Base-by-base conservation (phyloP, 2,888 invertebrate species). In the Merodon equestris region DNA sequence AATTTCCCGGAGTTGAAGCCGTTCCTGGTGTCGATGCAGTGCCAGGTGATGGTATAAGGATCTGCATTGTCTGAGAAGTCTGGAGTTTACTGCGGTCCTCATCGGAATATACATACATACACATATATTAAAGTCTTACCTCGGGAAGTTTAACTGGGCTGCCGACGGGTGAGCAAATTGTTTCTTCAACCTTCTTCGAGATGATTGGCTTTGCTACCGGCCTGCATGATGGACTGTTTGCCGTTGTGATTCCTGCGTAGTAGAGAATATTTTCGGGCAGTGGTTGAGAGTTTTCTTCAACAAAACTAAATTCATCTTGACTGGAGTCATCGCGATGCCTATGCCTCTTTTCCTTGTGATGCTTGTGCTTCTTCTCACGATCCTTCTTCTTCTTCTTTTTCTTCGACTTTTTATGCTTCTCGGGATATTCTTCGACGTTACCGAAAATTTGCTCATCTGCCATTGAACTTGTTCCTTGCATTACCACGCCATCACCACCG, bases 381-480 rank as follows among this genome's bases (percentile, higher is more conserved):
- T 92, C 92, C 87, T 94, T 94, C 89, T 94, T 94, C 89, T 94
- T 94, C 88, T 94, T 94, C 86, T 94, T 94, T 88, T 94, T 94
- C 85, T 94, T 94, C 0, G 93, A 91, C 84, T 94, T 94, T 82
- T 94, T 94, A 83, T 93, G 93, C 2, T 91, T 91, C 53, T 90
- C 89, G 0, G 86, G 86, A 63, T 85, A 83, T 47, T 87, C 85
- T 9, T 84, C 86, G 0, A 67, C 64, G 45, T 81, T 61, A 50
- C 84, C 61, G 18, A 71, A 74, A 7, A 64, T 68, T 44, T 63
- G 57, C 4, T 76, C 72, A n/a, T 63, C 81, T 12, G 38, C 54
- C 1, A 19, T 9, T 9, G 63, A 40, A 5, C 54, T 54, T 0
- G 60, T 60, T 12, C 76, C 57, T 1, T 51, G 51, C 40, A 64